These are phyloP conservation scores for Brachypodius melanocephalos DNA, from an alignment of 2,113 vertebrate species.

Conservation along the genomic window DNA sequence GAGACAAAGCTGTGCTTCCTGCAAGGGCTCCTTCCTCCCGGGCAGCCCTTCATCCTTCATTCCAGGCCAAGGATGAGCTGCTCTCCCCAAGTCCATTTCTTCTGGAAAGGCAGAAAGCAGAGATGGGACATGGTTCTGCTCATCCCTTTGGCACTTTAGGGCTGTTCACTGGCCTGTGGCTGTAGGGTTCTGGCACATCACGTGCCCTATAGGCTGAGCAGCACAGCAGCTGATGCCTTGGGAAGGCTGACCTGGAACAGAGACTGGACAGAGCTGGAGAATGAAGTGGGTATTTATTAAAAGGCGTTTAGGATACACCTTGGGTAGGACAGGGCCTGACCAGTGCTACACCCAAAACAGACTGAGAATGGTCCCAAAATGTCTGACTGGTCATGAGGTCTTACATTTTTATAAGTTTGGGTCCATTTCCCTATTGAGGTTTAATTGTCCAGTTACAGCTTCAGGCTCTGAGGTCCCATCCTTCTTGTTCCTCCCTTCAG, in stretches of 20 bases:
- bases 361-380: background rate
- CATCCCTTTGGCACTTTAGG: background rate
- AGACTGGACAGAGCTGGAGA: background rate
- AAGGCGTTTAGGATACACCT: background rate
- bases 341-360: background rate
- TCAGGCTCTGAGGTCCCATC: background rate
- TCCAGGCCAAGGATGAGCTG: background rate
- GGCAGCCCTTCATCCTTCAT: too few species aligned
- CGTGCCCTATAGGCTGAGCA: background rate
- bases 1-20: background rate
- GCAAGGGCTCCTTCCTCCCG: background rate
- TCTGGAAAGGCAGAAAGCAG: background rate
- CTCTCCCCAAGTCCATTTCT: background rate
- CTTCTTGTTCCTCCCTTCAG: background rate
- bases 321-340: background rate
- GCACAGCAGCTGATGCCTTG: background rate
- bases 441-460: background rate
- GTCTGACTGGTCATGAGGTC: accelerated
- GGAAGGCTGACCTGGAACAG: background rate
- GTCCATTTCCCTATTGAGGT: background rate
- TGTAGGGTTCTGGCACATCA: background rate
- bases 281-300: background rate
- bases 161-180: background rate
- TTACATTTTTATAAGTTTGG: background rate
- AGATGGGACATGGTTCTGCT: accelerated